These are phyloP conservation scores for Illadopsis cleaveri DNA, from an alignment of 2,113 vertebrate species.

Conservation along the genomic window DNA sequence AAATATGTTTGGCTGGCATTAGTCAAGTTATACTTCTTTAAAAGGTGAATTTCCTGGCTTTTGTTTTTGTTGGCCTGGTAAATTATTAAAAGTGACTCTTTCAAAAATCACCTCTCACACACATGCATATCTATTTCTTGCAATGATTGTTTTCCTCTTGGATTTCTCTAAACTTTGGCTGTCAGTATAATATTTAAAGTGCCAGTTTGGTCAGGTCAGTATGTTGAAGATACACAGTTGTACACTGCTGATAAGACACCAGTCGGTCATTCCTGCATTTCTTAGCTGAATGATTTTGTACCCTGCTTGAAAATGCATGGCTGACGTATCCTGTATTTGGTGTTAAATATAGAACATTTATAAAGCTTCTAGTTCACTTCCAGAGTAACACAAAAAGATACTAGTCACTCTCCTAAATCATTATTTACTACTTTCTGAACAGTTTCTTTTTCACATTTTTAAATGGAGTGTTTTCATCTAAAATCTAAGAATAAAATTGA, in stretches of 20 bases:
- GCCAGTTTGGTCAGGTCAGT: neutral
- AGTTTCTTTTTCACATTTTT: neutral
- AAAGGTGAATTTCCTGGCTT: neutral
- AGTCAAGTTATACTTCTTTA: neutral
- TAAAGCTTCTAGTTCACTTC: neutral
- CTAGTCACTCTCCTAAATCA: neutral
- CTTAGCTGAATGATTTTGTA: neutral
- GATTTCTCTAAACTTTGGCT: neutral
- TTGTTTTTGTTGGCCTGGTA: neutral
- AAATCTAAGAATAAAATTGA: neutral
- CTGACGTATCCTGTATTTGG: neutral
- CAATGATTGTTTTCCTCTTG: conserved; percentile 2
- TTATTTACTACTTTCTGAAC: neutral
- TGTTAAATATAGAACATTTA: neutral
- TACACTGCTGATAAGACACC: neutral
- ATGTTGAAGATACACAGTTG: neutral
- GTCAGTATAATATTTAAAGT: neutral
- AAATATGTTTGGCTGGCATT: neutral
- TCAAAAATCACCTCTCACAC: neutral
- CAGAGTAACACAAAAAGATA: neutral
- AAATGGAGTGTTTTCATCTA: neutral
- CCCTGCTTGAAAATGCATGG: neutral
- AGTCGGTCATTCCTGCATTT: neutral
- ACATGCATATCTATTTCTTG: neutral
- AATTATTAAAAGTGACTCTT: neutral